phyloP scores from a whole-genome alignment of 2,888 invertebrate genomes.

The Poecilus cupreus region DNA sequence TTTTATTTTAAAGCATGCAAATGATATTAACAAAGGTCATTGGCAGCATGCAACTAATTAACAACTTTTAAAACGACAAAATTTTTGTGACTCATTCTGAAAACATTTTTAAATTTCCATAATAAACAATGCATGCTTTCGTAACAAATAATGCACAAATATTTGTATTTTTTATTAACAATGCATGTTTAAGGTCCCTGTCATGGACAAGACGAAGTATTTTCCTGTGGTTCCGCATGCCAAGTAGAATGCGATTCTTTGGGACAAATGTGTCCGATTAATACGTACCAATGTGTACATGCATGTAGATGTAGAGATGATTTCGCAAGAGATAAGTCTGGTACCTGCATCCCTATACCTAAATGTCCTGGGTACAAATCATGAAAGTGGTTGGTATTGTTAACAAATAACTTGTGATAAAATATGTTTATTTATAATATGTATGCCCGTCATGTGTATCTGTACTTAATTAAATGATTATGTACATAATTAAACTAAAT shows the following conservation, averaged over 20 bases:
- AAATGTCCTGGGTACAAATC: constrained; percentile 11
- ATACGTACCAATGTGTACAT: constrained; percentile 11
- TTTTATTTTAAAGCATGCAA: constrained; percentile 1
- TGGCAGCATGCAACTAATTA: neutral
- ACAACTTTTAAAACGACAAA: neutral
- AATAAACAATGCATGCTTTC: neutral
- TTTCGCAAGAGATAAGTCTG: constrained; percentile 39
- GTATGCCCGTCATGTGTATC: neutral
- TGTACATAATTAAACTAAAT: neutral
- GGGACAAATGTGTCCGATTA: constrained; percentile 12
- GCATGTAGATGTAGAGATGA: constrained; percentile 51
- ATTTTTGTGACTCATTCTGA: neutral
- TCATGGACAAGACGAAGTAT: constrained; percentile 42
- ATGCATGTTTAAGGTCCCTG: constrained; percentile 56
- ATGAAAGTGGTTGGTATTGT: neutral
- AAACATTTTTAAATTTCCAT: neutral
- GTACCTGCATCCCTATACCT: constrained; percentile 43
- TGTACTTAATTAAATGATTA: neutral
- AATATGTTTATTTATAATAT: neutral
- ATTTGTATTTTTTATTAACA: constrained; percentile 1
- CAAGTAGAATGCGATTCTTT: constrained; percentile 45
- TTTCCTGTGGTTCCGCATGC: constrained; percentile 34
- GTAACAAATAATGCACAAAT: neutral
- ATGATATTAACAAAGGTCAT: constrained; percentile 2
- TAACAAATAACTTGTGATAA: neutral